phyloP scores from a whole-genome alignment of 2,888 invertebrate genomes.

The Trichacis sp. region DNA sequence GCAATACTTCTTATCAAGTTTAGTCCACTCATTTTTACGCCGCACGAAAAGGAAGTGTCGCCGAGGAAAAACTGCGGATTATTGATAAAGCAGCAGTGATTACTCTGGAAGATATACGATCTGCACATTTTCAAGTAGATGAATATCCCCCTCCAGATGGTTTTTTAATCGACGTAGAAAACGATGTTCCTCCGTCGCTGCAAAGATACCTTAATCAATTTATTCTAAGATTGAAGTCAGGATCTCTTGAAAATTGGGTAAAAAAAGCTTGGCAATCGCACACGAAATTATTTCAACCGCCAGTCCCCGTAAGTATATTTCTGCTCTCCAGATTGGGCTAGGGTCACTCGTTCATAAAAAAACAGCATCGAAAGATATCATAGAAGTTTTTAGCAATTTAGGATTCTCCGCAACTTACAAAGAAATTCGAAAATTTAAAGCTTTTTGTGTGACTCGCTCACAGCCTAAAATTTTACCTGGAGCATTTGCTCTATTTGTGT shows the following conservation, averaged over 20 bases:
- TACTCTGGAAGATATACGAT: too few relatives aligned
- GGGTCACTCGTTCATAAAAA: slow-evolving; percentile 27
- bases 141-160: slow-evolving; percentile 37
- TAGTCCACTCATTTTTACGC: too few relatives aligned
- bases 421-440: slow-evolving; percentile 48
- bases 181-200: slow-evolving; percentile 45
- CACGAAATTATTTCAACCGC: slow-evolving; percentile 45
- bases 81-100: too few relatives aligned
- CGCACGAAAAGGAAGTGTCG: too few relatives aligned
- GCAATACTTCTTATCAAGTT: too few relatives aligned
- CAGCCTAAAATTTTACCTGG: not conserved
- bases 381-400: slow-evolving; percentile 47
- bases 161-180: slow-evolving; percentile 11
- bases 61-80: too few relatives aligned
- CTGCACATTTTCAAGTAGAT: slow-evolving; percentile 48
- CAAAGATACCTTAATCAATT: slow-evolving; percentile 38
- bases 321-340: slow-evolving; percentile 38
- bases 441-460: slow-evolving; percentile 29
- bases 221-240: slow-evolving; percentile 18
- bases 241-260: slow-evolving; percentile 5
- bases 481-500: slow-evolving; percentile 45
- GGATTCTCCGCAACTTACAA: slow-evolving; percentile 50
- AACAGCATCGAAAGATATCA: slow-evolving; percentile 41
- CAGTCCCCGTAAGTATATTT: slow-evolving; percentile 55
- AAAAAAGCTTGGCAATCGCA: slow-evolving; percentile 26